Evolutionary conservation across 2,888 invertebrate genomes (phyloP), one percentile per base, ranked within the genome.

Genomic region (Rhyacophila evoluta): DNA sequence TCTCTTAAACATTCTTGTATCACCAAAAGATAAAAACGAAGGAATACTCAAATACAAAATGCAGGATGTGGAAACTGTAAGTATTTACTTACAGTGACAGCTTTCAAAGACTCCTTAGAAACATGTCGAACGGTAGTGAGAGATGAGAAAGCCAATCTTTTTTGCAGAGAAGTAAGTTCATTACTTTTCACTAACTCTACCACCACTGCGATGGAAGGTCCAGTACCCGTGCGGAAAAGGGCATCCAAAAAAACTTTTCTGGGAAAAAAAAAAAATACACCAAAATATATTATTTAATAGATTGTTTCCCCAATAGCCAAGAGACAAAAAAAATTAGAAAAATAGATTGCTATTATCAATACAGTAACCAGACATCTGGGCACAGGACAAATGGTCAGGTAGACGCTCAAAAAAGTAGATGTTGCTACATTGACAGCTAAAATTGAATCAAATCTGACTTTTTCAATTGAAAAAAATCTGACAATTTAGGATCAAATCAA

Each of bases 171-270:
- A 0, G 88, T 88, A 6, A 95, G 86, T 83, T 93, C 91, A 11
- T 91, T 91, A 83, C 88, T 92, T 81, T 92, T 92, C 71, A 97
- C 87, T 69, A 97, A 88, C 81, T 94, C 92, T 76, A 89, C 85
- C 36, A 88, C 86, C 0, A 94, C 93, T 83, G 94, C 93, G 19
- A 96, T 92, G 10, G 95, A 91, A 77, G 94, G 93, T 0, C 94
- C 94, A n/a, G 94, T 95, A 27, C 94, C 95, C 0, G 96, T 91
- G 77, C 94, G 92, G 83, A 96, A 93, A 0, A 97, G 87, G 74
- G 94, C 97, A 85, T 97, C 97, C 75, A 96, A 86, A 85, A 95
- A 94, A 4, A 95, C 92, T 83, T 94, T 94, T 83, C 94, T 93
- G 67, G 84, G 29, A 37, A 79, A 80, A 75, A 75, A 55, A 33